A percentile compares a stretch with the other conserved stretches of the same genome.
phyloP scores from a whole-genome alignment of 2,888 invertebrate genomes.

The Smittia aterrima region DNA sequence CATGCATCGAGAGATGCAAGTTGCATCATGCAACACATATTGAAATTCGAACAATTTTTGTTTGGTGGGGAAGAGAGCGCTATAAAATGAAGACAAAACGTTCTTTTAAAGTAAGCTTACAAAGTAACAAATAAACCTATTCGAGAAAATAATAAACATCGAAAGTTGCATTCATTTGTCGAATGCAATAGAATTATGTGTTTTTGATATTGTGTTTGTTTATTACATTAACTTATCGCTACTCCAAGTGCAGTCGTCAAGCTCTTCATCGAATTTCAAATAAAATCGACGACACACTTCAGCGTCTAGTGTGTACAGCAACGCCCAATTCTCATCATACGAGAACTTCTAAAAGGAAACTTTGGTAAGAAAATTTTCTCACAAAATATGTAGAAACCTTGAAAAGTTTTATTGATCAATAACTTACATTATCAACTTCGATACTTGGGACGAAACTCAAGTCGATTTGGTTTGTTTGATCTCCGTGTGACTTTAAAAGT shows the following conservation, averaged over 20 bases:
- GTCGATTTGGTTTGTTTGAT: constrained; percentile 47
- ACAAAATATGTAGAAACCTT: neutral
- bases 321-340: constrained; percentile 19
- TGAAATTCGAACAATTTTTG: neutral
- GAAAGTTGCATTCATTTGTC: no score
- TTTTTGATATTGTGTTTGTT: no score
- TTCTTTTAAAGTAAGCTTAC: neutral
- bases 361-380: neutral
- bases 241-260: neutral
- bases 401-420: neutral
- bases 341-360: constrained; percentile 25
- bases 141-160: neutral
- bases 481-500: constrained; percentile 49
- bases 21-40: constrained; percentile 4
- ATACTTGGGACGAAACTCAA: constrained; percentile 51
- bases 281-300: constrained; percentile 23
- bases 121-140: no score
- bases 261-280: neutral
- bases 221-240: no score
- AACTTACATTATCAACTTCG: constrained; percentile 49
- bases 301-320: constrained; percentile 10
- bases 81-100: constrained; percentile 3
- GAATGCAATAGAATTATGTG: no score
- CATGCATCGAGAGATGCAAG: neutral
- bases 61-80: neutral